These are phyloP conservation scores for Orthosia cruda DNA, from an alignment of 2,888 invertebrate genomes.

Conservation along the genomic window DNA sequence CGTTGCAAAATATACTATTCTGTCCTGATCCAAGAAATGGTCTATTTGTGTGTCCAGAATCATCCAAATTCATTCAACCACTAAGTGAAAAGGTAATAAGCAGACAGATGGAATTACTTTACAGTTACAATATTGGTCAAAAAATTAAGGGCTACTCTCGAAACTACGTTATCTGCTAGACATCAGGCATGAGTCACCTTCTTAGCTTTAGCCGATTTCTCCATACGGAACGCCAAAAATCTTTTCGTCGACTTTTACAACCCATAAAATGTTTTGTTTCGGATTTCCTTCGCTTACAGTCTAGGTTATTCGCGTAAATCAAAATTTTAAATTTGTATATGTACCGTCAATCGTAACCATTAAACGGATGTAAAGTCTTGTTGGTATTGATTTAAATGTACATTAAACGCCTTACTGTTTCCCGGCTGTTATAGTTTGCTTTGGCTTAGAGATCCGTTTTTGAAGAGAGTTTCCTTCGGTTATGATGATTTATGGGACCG, in stretches of 20 bases:
- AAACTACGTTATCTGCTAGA: neutral
- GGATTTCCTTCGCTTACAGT: constrained; percentile 28
- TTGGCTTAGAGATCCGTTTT: constrained; percentile 5
- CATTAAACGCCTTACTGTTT: constrained; percentile 22
- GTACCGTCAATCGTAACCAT: constrained; percentile 22
- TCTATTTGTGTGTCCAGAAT: too few relatives aligned
- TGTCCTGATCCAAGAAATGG: too few relatives aligned
- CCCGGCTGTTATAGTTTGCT: constrained; percentile 30
- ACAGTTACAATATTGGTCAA: too few relatives aligned
- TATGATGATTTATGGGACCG: constrained; percentile 3
- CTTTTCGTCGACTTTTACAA: constrained; percentile 51
- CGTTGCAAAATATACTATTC: too few relatives aligned
- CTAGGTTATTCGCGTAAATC: constrained; percentile 45
- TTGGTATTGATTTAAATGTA: constrained; percentile 41
- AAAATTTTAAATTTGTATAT: constrained; percentile 49
- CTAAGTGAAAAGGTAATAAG: too few relatives aligned
- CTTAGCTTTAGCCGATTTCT: neutral
- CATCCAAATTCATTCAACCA: too few relatives aligned
- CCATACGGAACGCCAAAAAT: constrained; percentile 44
- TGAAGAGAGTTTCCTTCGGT: neutral
- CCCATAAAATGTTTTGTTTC: constrained; percentile 57
- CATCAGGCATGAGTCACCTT: neutral
- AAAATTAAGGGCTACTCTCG: too few relatives aligned
- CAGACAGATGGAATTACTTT: too few relatives aligned
- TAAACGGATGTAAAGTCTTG: constrained; percentile 31